Conservation (phyloP, 2,888 invertebrate genomes). For the Steinernema hermaphroditum region DNA sequence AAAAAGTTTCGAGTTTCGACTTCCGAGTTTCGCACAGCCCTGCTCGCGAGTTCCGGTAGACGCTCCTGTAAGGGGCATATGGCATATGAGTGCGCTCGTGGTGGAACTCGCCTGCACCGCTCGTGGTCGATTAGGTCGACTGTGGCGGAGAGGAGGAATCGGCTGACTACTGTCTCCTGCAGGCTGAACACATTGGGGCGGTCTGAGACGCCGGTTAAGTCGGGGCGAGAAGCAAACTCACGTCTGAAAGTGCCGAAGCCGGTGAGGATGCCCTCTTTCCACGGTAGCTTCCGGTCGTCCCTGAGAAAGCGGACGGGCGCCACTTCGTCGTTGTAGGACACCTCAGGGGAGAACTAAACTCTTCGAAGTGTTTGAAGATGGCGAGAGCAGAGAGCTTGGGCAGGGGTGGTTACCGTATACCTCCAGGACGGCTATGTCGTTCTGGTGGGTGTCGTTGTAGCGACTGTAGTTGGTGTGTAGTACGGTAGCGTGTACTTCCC, state of each 20-base stretch:
- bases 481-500: background rate
- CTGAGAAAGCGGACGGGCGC: background rate
- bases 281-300: background rate
- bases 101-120: background rate
- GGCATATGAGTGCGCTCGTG: background rate
- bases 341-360: background rate
- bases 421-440: slow-evolving; percentile 18
- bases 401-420: background rate
- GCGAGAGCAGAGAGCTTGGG: too few species aligned
- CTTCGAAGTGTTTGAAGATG: background rate
- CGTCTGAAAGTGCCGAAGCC: slow-evolving; percentile 19
- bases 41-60: slow-evolving; percentile 3
- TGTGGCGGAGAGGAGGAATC: slow-evolving; percentile 5
- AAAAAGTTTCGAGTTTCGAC: too few species aligned
- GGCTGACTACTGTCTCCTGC: background rate
- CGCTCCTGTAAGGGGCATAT: background rate
- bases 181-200: background rate
- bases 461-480: background rate
- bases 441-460: background rate
- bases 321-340: background rate
- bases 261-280: slow-evolving; percentile 5
- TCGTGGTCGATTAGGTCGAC: background rate
- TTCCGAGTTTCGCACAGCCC: too few species aligned
- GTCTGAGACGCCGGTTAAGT: background rate
- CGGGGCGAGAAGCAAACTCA: background rate